These are phyloP conservation scores for Drosophila tripunctata DNA, from an alignment of 2,888 invertebrate genomes.

Conservation along the genomic window DNA sequence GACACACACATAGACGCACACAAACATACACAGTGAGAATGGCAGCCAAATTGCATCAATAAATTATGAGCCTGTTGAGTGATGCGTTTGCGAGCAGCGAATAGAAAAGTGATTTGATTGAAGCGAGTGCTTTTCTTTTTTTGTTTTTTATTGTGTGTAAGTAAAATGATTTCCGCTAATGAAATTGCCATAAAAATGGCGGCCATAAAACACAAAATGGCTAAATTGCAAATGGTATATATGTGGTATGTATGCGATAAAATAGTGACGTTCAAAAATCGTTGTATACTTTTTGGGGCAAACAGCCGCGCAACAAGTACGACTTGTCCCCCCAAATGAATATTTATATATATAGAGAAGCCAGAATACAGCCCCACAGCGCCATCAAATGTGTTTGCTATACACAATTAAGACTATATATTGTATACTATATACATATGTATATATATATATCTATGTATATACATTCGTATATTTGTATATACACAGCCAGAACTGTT, in stretches of 20 bases:
- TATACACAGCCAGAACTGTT: slow-evolving; percentile 20
- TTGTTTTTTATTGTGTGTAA: not conserved
- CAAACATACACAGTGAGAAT: slow-evolving; percentile 12
- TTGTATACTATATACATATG: slow-evolving; percentile 1
- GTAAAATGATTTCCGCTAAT: slow-evolving; percentile 38
- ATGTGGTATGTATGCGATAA: not conserved
- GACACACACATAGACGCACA: not conserved
- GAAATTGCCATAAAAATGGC: slow-evolving; percentile 36
- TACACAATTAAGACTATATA: slow-evolving; percentile 40
- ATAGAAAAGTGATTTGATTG: slow-evolving; percentile 27
- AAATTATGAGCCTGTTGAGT: slow-evolving; percentile 69
- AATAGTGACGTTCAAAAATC: slow-evolving; percentile 15
- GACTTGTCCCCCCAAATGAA: slow-evolving; percentile 13
- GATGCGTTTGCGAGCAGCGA: slow-evolving; percentile 36
- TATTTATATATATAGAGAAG: slow-evolving; percentile 10
- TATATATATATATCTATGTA: slow-evolving; percentile 3
- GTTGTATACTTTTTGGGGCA: slow-evolving; percentile 47
- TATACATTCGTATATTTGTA: slow-evolving; percentile 1
- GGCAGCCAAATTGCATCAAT: slow-evolving; percentile 60
- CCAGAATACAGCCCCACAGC: slow-evolving; percentile 37
- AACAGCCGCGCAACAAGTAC: slow-evolving; percentile 53
- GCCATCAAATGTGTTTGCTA: slow-evolving; percentile 27
- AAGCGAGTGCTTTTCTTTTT: slow-evolving; percentile 9
- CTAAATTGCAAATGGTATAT: slow-evolving; percentile 1
- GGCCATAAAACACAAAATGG: slow-evolving; percentile 32